Evolutionary conservation across 2,888 invertebrate genomes (phyloP).

Genomic region (Aleiodes alternator): DNA sequence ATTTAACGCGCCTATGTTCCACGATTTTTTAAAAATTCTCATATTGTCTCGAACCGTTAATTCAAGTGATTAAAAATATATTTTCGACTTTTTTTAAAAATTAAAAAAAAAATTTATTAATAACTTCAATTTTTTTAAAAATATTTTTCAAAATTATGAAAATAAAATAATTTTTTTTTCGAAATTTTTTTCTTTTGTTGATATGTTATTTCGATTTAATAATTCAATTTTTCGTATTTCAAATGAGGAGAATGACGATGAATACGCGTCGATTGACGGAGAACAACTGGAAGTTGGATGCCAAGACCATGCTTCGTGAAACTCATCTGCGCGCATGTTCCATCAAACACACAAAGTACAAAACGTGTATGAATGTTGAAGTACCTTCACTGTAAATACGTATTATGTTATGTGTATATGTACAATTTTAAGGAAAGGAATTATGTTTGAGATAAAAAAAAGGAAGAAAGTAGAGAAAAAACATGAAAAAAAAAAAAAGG

Average conservation of each 20-base stretch:
- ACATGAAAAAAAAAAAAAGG: background rate
- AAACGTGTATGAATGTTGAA: conserved; percentile 48
- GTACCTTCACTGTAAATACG: conserved; percentile 15
- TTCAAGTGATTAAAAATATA: too few species aligned
- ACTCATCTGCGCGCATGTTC: conserved; percentile 56
- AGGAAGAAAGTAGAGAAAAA: background rate
- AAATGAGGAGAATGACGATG: conserved; percentile 35
- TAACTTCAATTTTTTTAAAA: background rate
- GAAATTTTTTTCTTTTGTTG: background rate
- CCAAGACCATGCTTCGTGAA: conserved; percentile 53
- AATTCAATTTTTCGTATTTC: background rate
- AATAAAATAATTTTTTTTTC: background rate
- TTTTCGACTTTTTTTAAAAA: too few species aligned
- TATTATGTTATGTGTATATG: background rate
- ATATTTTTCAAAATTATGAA: background rate
- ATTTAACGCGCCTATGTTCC: background rate
- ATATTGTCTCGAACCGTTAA: too few species aligned
- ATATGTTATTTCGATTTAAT: background rate
- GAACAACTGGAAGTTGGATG: conserved; percentile 55
- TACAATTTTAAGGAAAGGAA: background rate
- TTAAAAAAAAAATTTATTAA: too few species aligned
- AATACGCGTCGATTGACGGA: conserved; percentile 53
- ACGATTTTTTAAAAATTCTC: background rate
- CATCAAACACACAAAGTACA: conserved; percentile 43
- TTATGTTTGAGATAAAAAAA: background rate